phyloP scores from a whole-genome alignment of 2,888 invertebrate species.

The Temnothorax unifasciatus region DNA sequence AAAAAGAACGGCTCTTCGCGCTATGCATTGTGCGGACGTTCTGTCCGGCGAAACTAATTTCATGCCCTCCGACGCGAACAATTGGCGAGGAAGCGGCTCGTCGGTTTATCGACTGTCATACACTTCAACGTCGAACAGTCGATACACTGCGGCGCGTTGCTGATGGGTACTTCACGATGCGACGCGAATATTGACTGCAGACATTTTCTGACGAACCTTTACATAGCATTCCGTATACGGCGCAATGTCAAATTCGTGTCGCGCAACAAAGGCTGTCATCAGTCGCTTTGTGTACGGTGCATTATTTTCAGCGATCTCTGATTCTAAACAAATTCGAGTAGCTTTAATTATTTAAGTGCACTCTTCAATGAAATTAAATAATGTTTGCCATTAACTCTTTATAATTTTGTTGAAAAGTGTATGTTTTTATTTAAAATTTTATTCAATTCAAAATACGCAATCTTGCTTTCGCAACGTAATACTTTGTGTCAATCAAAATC shows the following conservation, averaged over 20 bases:
- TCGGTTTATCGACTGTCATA: conserved; percentile 51
- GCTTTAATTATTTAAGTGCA: background rate
- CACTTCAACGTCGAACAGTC: conserved; percentile 38
- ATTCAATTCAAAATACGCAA: background rate
- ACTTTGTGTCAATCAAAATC: conserved; percentile 11
- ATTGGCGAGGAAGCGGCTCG: conserved; percentile 47
- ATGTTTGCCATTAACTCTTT: background rate
- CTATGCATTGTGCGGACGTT: background rate
- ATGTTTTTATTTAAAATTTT: background rate
- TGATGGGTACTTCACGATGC: conserved; percentile 46
- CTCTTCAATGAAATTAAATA: background rate
- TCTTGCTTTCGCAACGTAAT: background rate
- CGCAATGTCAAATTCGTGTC: conserved; percentile 25
- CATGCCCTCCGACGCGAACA: conserved; percentile 32
- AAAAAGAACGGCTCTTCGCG: conserved; percentile 4
- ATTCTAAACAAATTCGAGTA: background rate
- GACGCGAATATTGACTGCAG: conserved; percentile 52
- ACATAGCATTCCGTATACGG: background rate
- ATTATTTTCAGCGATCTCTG: conserved; percentile 8
- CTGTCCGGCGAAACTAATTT: conserved; percentile 44
- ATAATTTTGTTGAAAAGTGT: background rate
- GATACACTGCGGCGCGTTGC: conserved; percentile 28
- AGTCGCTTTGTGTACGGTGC: background rate
- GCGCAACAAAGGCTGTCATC: conserved; percentile 14
- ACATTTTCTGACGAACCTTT: conserved; percentile 38